Evolutionary conservation across 2,888 invertebrate genomes (phyloP).

Genomic region (Iselma pallidipennis): DNA sequence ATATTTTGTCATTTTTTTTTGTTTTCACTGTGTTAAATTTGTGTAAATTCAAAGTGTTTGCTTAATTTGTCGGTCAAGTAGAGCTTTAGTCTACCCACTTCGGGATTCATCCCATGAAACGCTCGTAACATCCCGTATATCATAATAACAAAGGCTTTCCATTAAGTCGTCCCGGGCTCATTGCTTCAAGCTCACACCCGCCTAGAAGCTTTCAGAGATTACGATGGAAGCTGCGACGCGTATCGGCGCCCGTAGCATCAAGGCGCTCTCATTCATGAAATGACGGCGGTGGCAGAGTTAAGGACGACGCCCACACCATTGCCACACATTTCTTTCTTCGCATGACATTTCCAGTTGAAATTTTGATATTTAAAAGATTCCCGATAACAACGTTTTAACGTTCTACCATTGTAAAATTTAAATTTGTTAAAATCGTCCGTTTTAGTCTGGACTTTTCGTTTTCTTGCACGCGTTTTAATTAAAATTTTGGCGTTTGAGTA

Average conservation of each 20-base stretch:
- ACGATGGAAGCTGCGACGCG: slow-evolving; percentile 28
- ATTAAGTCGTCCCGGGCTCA: slow-evolving; percentile 29
- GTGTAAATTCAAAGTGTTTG: background rate
- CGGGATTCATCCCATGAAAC: slow-evolving; percentile 28
- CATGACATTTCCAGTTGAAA: background rate
- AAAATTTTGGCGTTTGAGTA: background rate
- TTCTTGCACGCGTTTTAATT: background rate
- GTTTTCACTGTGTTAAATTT: background rate
- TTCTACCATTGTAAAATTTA: no score
- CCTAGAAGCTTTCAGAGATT: slow-evolving; percentile 31
- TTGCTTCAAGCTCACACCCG: slow-evolving; percentile 15
- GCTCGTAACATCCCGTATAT: slow-evolving; percentile 27
- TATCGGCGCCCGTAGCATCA: slow-evolving; percentile 33
- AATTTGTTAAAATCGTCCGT: background rate
- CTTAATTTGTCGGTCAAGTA: slow-evolving; percentile 18
- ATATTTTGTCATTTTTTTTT: no score
- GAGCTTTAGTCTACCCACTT: slow-evolving; percentile 22
- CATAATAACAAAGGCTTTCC: slow-evolving; percentile 30
- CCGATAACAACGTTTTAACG: no score
- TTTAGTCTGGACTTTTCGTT: background rate
- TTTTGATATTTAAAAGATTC: background rate
- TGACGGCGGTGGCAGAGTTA: slow-evolving; percentile 21
- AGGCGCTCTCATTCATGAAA: slow-evolving; percentile 33
- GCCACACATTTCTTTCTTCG: background rate
- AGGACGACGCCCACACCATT: background rate